A percentile compares a stretch with the other conserved stretches of the same genome.
phyloP scores from a whole-genome alignment of 2,888 invertebrate genomes.

The Antitype chi region DNA sequence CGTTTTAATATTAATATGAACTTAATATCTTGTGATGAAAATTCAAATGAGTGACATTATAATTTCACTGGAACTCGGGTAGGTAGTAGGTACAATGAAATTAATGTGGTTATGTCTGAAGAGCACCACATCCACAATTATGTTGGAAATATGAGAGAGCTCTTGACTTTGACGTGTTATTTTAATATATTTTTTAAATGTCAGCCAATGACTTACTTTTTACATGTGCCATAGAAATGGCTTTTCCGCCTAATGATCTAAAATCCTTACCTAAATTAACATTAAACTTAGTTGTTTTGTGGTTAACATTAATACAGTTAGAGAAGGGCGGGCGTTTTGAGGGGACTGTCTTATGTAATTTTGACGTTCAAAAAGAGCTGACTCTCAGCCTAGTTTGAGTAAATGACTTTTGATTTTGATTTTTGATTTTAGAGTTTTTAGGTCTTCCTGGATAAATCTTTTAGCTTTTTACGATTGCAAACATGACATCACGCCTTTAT shows the following conservation, averaged over 20 bases:
- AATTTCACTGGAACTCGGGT: slow-evolving; percentile 30
- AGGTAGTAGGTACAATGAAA: slow-evolving; percentile 52
- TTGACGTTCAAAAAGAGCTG: no score
- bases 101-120: slow-evolving; percentile 52
- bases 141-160: slow-evolving; percentile 38
- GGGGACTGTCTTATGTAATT: no score
- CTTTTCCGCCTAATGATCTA: background rate
- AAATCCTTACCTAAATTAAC: background rate
- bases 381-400: no score
- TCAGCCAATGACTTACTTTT: background rate
- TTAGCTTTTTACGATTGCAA: background rate
- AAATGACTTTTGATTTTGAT: no score
- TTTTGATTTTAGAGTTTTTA: no score
- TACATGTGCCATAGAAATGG: background rate
- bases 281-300: background rate
- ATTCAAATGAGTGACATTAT: slow-evolving; percentile 48
- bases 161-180: slow-evolving; percentile 12
- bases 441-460: background rate
- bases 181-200: slow-evolving; percentile 6
- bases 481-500: background rate
- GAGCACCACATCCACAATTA: slow-evolving; percentile 55
- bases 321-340: no score
- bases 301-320: background rate
- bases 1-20: slow-evolving; percentile 28
- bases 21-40: slow-evolving; percentile 43